A percentile compares a stretch with the other conserved stretches of the same genome.
phyloP scores from a whole-genome alignment of 2,888 invertebrate genomes.

The Mesoligia furuncula region DNA sequence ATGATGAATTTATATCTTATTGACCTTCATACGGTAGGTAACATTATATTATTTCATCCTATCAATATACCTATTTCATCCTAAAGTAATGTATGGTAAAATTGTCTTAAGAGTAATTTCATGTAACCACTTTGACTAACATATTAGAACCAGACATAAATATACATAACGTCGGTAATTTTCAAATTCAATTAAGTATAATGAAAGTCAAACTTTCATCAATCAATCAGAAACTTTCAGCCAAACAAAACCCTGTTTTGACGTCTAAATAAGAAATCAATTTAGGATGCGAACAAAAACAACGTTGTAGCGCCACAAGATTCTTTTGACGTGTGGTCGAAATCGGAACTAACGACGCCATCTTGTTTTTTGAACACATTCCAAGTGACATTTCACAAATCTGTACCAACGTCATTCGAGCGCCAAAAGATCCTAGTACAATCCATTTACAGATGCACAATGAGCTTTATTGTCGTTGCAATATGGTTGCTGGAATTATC shows the following conservation, averaged over 20 bases:
- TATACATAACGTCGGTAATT: background rate
- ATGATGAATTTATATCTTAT: no score
- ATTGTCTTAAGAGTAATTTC: background rate
- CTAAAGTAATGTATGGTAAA: background rate
- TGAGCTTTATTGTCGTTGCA: background rate
- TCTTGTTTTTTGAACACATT: background rate
- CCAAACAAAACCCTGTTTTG: constrained; percentile 7
- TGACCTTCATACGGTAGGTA: background rate
- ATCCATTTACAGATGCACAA: background rate
- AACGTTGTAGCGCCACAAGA: background rate
- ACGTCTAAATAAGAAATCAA: background rate
- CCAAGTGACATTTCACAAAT: background rate
- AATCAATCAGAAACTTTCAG: constrained; percentile 36
- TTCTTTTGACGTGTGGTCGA: background rate
- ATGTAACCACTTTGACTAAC: background rate
- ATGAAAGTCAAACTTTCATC: constrained; percentile 22
- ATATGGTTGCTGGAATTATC: background rate
- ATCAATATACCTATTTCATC: no score
- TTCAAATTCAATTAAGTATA: constrained; percentile 9
- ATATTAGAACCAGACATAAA: background rate
- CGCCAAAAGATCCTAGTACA: background rate
- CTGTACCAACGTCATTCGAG: background rate
- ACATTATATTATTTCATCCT: background rate
- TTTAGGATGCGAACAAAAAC: background rate
- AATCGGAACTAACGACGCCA: background rate